Base-by-base conservation (phyloP, 2,888 invertebrate species). In the Rhamnusium bicolor region DNA sequence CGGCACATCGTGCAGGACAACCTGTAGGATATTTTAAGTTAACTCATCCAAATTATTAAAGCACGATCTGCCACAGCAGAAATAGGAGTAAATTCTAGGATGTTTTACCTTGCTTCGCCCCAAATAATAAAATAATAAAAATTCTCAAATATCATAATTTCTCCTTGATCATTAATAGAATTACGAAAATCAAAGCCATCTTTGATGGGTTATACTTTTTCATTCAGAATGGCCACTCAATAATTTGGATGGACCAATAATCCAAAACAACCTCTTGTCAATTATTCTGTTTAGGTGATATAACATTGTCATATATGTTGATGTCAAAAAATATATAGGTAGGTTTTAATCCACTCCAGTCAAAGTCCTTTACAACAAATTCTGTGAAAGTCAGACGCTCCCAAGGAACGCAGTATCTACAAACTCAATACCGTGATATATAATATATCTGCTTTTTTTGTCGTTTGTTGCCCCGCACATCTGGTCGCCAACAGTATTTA, bases 181-280 rank as follows among this genome's bases (percentile, higher is more conserved):
- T 69, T 0, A 76, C 71, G 3, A 74, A 73, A 40, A 47, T 70
- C 29, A 16, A 73, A n/a, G 74, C 70, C 1, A 74, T 76, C 21
- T 78, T 76, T 71, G 75, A 78, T 56, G 73, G 53, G 3, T 75
- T 73, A 8, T 40, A n/a, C 71, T 51, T 54, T 54, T 73, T 8
- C 27, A 19, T 18, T 51, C 63, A 14, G 73, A 74, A 5, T n/a
- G 56, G 21, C 76, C 76, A 29, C 40, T 78, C 14, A 78, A 78
- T 65, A 76, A 78, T 49, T n/a, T 66, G 14, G 61, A 53, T 12
- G 77, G 76, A 7, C 73, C 73, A 3, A 69, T 19, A 14, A 49
- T 77, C 5, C 77, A 75, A 60, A 29, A 65, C 10, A 73, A 76
- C 47, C 32, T 79, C 10, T 56, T 75, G 12, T 46, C 62, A 24